Evolutionary conservation across 2,797 vertebrate genomes (phyloP).

Genomic region (Muscicapa comitata): DNA sequence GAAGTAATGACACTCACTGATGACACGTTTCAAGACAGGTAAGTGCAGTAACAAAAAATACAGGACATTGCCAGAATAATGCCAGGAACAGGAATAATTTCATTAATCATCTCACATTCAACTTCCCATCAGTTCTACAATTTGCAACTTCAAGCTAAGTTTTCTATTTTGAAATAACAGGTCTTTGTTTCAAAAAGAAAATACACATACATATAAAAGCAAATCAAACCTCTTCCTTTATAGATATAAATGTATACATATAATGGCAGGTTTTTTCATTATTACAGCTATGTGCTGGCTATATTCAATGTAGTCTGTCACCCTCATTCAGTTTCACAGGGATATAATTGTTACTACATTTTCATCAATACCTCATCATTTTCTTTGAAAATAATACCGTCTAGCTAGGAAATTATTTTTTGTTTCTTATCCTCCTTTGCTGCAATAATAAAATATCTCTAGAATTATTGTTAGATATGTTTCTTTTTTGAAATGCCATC

Average conservation of each 20-base stretch:
- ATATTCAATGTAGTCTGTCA: not conserved
- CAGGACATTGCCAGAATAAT: not conserved
- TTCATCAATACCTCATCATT: conserved; percentile 16
- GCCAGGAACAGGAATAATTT: not conserved
- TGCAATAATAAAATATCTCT: conserved; percentile 15
- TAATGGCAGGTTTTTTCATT: not conserved
- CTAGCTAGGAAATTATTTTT: not conserved
- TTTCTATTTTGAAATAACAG: not conserved
- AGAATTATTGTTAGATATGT: conserved; percentile 1
- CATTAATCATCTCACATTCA: not conserved
- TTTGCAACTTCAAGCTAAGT: not conserved
- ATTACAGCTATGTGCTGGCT: not conserved
- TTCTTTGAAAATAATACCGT: conserved; percentile 10
- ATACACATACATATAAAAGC: not conserved
- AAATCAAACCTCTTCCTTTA: not conserved
- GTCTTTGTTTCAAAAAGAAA: not conserved
- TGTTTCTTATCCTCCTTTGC: not conserved
- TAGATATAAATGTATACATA: not conserved
- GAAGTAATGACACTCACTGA: not conserved
- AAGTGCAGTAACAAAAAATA: not conserved
- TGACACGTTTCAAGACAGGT: not conserved
- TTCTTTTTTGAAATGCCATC: conserved; percentile 28
- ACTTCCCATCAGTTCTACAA: not conserved
- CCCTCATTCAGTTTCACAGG: not conserved
- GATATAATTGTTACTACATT: conserved; percentile 13